Percentiles rank a stretch among this genome's conserved stretches.
Conservation (phyloP, 2,113 vertebrate genomes). For the Arizona elegans region DNA sequence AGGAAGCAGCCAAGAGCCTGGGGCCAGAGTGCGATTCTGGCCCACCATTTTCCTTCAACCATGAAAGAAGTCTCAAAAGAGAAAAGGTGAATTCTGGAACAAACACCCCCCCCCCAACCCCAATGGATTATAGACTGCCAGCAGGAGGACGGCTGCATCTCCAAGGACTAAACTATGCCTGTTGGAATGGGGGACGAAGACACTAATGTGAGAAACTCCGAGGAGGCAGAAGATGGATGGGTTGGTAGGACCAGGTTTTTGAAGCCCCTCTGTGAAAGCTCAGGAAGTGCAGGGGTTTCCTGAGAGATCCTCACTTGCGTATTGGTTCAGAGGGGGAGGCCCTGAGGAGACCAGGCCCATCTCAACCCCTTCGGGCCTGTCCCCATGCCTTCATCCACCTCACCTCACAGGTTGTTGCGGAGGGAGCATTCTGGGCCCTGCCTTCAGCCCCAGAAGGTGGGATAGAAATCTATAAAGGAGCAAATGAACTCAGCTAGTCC, state of each 20-base stretch:
- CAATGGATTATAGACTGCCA: neutral
- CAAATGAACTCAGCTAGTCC: neutral
- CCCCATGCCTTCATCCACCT: neutral
- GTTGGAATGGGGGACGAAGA: neutral
- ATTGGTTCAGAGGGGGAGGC: neutral
- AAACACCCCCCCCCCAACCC: fast-evolving
- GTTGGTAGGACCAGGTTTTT: neutral
- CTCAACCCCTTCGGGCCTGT: neutral
- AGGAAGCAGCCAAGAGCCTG: neutral
- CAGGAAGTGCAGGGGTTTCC: neutral
- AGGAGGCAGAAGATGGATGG: neutral
- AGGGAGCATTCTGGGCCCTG: neutral
- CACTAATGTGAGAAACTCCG: neutral
- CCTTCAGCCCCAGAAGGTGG: neutral
- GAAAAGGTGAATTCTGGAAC: neutral
- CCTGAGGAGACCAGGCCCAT: neutral
- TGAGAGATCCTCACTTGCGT: neutral
- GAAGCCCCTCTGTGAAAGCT: neutral
- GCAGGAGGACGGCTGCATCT: neutral
- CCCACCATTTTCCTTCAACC: neutral
- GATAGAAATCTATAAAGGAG: neutral
- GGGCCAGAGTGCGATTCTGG: neutral
- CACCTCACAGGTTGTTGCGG: neutral
- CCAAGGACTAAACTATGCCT: neutral
- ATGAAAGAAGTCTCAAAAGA: neutral